Conservation (phyloP, 2,797 vertebrate species). For the Mionectes olivaceus region DNA sequence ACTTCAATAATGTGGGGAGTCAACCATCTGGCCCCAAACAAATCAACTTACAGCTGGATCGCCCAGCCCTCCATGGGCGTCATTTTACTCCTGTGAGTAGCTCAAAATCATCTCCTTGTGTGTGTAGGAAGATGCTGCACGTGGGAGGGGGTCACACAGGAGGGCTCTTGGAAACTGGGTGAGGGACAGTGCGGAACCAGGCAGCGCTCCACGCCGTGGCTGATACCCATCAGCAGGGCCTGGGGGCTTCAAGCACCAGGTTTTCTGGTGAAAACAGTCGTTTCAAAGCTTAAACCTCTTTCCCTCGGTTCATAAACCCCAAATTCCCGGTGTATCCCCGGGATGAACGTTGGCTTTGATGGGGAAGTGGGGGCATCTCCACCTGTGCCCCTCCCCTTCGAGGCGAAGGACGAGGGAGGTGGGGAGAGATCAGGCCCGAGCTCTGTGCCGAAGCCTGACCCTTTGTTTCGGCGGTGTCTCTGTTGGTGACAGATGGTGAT, state of each 20-base stretch:
- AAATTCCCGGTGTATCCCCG: rapidly evolving
- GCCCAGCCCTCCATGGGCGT: background rate
- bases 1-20: conserved; percentile 60
- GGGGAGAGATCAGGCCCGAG: conserved; percentile 66
- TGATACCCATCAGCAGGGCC: background rate
- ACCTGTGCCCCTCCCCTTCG: background rate
- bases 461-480: conserved; percentile 82
- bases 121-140: rapidly evolving
- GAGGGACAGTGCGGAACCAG: background rate
- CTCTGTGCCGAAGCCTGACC: conserved; percentile 72
- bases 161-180: background rate
- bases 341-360: background rate
- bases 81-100: background rate
- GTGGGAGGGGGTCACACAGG: rapidly evolving
- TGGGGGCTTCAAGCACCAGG: background rate
- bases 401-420: background rate
- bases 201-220: rapidly evolving
- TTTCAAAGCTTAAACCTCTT: background rate
- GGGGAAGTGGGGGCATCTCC: background rate
- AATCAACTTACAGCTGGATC: background rate
- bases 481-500: conserved; percentile 90
- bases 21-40: conserved; percentile 56
- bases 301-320: background rate
- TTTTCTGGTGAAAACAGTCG: background rate
- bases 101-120: background rate